phyloP scores from a whole-genome alignment of 1,140 invertebrate species.

The Uloborus diversus region DNA sequence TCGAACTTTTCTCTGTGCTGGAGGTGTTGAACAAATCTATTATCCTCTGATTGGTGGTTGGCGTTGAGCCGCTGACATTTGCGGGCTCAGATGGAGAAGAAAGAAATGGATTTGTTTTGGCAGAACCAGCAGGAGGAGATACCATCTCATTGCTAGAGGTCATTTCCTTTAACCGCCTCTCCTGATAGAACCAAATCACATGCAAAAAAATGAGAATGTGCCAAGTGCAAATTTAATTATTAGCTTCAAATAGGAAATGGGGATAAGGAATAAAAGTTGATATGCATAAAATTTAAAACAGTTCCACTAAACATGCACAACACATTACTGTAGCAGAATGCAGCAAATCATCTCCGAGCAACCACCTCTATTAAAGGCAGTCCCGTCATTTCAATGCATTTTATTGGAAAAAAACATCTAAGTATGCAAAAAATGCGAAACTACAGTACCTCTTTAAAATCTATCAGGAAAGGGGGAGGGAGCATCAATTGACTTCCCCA shows the following conservation, averaged over 20 bases:
- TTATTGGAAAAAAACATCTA: too few species aligned
- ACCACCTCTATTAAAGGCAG: too few species aligned
- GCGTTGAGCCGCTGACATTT: conserved; percentile 25
- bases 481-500: too few species aligned
- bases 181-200: conserved; percentile 52
- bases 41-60: conserved; percentile 50
- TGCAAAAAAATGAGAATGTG: conserved; percentile 2
- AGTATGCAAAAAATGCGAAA: too few species aligned
- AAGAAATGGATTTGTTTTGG: conserved; percentile 87
- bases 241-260: not conserved
- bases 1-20: conserved; percentile 4
- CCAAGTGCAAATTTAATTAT: not conserved
- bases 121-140: conserved; percentile 66
- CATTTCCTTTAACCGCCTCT: conserved; percentile 57
- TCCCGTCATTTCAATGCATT: too few species aligned
- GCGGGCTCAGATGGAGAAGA: conserved; percentile 65
- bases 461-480: too few species aligned
- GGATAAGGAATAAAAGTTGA: not conserved
- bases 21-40: conserved; percentile 61
- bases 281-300: too few species aligned
- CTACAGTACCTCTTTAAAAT: too few species aligned
- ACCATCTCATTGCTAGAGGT: not conserved
- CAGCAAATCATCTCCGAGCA: too few species aligned
- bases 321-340: too few species aligned
- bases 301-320: too few species aligned